Evolutionary conservation across 2,113 vertebrate genomes (phyloP).

Genomic region (Miniopterus natalensis): DNA sequence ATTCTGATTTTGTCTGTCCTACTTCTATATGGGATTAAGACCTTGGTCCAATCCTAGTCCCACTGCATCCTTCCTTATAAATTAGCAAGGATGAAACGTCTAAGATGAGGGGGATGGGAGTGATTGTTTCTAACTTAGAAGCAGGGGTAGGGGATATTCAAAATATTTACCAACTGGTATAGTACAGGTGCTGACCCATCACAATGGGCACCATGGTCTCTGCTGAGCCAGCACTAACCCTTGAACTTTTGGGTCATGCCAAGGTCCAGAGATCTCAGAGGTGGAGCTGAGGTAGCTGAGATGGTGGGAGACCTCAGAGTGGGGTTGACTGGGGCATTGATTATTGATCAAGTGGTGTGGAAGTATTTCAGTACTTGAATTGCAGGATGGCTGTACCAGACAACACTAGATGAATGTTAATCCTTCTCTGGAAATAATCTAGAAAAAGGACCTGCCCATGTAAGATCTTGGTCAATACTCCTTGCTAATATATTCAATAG

Average conservation of each 20-base stretch:
- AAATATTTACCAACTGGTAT: background rate
- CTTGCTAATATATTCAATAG: background rate
- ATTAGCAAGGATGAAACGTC: background rate
- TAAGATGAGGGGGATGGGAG: background rate
- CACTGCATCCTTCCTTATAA: background rate
- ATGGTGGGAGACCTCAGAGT: background rate
- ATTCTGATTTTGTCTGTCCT: background rate
- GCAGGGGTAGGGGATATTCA: background rate
- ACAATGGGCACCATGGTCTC: background rate
- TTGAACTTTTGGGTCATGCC: background rate
- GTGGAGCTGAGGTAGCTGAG: background rate
- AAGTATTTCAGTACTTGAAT: background rate
- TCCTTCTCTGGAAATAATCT: background rate
- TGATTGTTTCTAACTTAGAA: conserved; percentile 30
- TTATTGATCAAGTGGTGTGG: background rate
- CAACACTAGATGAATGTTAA: background rate
- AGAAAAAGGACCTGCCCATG: background rate
- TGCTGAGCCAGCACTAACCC: background rate
- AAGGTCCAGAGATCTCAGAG: background rate
- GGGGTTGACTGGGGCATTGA: background rate
- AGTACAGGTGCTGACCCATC: background rate
- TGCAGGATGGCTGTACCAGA: background rate
- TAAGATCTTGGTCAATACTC: background rate
- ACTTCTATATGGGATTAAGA: background rate
- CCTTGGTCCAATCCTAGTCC: background rate